Evolutionary conservation across 2,797 vertebrate genomes (phyloP).

Genomic region (Schizothorax lantsangensis): DNA sequence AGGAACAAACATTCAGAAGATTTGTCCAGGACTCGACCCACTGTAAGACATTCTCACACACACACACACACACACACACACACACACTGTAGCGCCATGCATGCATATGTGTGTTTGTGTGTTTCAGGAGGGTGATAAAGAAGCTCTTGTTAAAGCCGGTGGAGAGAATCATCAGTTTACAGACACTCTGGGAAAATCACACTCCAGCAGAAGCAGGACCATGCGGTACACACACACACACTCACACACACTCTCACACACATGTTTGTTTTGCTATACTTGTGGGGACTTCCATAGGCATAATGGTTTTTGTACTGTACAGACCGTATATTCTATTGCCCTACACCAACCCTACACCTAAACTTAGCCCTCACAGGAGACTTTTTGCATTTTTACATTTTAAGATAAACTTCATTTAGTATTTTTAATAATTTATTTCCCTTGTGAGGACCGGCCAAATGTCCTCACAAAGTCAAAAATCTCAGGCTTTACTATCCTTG

Average conservation of each 20-base stretch:
- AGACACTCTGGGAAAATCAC: conserved; percentile 88
- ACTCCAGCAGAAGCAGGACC: conserved; percentile 86
- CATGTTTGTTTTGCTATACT: too few relatives aligned
- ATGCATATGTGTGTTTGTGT: conserved; percentile 36
- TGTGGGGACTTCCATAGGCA: too few relatives aligned
- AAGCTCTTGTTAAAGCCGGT: conserved; percentile 88
- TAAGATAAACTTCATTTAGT: too few relatives aligned
- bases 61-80: not conserved
- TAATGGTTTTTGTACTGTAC: too few relatives aligned
- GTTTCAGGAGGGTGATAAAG: conserved; percentile 88
- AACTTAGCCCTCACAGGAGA: too few relatives aligned
- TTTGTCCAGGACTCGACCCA: conserved; percentile 85
- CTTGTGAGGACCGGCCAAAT: too few relatives aligned
- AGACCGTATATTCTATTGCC: too few relatives aligned
- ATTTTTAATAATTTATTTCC: too few relatives aligned
- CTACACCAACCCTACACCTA: too few relatives aligned
- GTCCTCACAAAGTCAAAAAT: too few relatives aligned
- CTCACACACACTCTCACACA: conserved; percentile 10
- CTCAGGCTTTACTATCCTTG: too few relatives aligned
- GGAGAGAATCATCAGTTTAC: conserved; percentile 84
- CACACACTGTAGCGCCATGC: not conserved
- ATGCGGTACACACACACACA: conserved; percentile 82
- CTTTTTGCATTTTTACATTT: too few relatives aligned
- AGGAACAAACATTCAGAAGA: conserved; percentile 83
- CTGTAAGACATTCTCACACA: conserved; percentile 75